Conservation (phyloP, 2,797 vertebrate genomes). For the Cottoperca gobio region DNA sequence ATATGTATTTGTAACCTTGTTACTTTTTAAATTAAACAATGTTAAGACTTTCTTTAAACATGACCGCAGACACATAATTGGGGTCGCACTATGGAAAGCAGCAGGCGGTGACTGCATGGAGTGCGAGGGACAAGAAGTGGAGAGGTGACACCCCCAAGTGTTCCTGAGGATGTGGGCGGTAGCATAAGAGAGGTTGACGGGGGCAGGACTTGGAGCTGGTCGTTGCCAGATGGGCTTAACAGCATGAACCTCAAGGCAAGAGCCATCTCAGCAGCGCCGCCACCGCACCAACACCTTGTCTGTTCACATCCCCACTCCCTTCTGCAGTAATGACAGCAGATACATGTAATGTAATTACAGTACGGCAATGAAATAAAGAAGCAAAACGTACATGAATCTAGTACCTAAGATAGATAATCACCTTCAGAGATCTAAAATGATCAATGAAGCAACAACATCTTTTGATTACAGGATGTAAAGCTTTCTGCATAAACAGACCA, state of each 20-base stretch:
- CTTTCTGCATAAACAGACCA: neutral
- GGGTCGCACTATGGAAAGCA: neutral
- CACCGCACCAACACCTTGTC: too few species aligned
- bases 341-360: neutral
- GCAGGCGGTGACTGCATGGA: neutral
- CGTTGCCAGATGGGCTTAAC: constrained; percentile 68
- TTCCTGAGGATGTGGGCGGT: constrained; percentile 38
- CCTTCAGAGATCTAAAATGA: neutral
- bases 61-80: neutral
- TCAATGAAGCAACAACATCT: neutral
- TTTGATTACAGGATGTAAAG: neutral
- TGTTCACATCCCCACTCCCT: too few species aligned
- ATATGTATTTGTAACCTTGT: neutral
- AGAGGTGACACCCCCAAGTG: neutral
- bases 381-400: too few species aligned
- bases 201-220: constrained; percentile 42
- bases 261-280: constrained; percentile 16
- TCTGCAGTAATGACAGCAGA: too few species aligned
- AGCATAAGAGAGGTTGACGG: constrained; percentile 29
- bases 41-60: neutral
- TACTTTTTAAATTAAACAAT: neutral
- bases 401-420: too few species aligned
- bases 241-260: constrained; percentile 58
- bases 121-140: neutral
- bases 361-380: neutral